These are phyloP conservation scores for Oscheius sp. DNA, from an alignment of 2,888 invertebrate genomes.

Conservation along the genomic window DNA sequence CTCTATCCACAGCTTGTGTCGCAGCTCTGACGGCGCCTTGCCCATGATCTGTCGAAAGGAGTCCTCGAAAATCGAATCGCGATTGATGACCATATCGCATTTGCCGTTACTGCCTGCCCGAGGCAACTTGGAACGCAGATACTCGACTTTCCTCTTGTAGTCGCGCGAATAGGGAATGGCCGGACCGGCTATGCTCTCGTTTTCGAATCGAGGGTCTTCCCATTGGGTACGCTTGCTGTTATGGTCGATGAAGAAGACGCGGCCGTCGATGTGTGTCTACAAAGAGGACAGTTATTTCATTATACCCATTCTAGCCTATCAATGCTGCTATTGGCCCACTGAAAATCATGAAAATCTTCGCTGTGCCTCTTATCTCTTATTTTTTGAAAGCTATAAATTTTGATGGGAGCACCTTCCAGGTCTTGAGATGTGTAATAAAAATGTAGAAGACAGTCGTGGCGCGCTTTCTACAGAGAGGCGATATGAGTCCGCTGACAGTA, in stretches of 20 bases:
- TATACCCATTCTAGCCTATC: too few species aligned
- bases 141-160: conserved; percentile 94
- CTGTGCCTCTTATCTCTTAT: too few species aligned
- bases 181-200: conserved; percentile 87
- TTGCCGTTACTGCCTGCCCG: conserved; percentile 97
- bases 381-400: too few species aligned
- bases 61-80: conserved; percentile 93
- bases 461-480: too few species aligned
- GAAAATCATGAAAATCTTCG: too few species aligned
- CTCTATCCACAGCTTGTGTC: conserved; percentile 98
- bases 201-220: conserved; percentile 95
- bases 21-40: conserved; percentile 85
- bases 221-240: conserved; percentile 90
- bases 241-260: conserved; percentile 98
- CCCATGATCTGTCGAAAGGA: conserved; percentile 94
- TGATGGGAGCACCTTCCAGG: too few species aligned
- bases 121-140: conserved; percentile 93
- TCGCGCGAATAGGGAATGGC: conserved; percentile 98
- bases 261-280: conserved; percentile 85
- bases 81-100: conserved; percentile 90
- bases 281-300: background rate
- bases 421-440: too few species aligned
- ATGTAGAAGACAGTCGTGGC: too few species aligned
- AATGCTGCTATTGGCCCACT: too few species aligned
- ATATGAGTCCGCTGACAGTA: too few species aligned